phyloP scores from a whole-genome alignment of 2,113 vertebrate species.

The human region DNA sequence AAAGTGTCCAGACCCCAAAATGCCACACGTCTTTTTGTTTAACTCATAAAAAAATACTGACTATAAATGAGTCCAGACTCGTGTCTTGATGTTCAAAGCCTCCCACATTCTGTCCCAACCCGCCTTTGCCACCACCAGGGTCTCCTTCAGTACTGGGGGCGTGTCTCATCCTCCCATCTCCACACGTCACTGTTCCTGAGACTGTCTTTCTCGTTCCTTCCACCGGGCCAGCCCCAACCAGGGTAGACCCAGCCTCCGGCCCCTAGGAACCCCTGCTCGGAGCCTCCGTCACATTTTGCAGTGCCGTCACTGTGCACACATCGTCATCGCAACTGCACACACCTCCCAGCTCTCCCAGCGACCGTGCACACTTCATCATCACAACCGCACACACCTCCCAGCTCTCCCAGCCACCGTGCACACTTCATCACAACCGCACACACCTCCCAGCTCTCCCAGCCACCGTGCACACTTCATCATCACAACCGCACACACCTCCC shows the following conservation, averaged over 20 bases:
- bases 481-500: no score
- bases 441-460: no score
- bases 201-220: neutral
- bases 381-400: no score
- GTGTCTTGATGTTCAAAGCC: neutral
- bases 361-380: no score
- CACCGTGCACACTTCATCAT: no score
- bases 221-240: neutral
- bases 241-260: no score
- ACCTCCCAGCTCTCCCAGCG: neutral
- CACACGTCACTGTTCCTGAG: neutral
- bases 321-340: rapidly evolving
- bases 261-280: neutral
- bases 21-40: neutral
- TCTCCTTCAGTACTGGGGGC: neutral
- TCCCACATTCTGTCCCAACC: neutral
- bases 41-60: neutral
- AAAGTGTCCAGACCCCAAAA: neutral
- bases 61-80: neutral
- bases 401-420: no score
- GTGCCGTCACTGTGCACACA: rapidly evolving
- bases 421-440: no score
- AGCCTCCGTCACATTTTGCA: neutral
- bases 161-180: neutral
- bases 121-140: no score